Conservation (phyloP, 2,113 vertebrate genomes). For the Dendropsophus ebraccatus region DNA sequence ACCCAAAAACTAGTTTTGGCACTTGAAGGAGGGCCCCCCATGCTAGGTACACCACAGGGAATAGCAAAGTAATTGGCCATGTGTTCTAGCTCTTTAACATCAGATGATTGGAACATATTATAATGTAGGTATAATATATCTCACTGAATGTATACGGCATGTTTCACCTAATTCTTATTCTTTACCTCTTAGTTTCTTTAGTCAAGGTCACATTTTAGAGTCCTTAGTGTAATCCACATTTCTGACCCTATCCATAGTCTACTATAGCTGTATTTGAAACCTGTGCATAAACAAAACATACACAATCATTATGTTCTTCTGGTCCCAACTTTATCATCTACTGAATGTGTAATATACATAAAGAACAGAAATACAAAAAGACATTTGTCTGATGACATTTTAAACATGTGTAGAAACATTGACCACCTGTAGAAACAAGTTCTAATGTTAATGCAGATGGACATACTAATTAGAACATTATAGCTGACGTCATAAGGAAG, state of each 20-base stretch:
- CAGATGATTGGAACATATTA: not conserved
- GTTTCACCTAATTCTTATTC: not conserved
- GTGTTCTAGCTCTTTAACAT: not conserved
- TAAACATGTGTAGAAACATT: constrained; percentile 59
- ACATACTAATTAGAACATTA: constrained; percentile 59
- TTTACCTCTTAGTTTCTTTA: not conserved
- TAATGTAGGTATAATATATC: too few relatives aligned
- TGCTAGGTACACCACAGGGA: not conserved
- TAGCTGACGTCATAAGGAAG: constrained; percentile 57
- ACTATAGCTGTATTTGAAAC: not conserved
- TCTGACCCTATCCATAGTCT: not conserved
- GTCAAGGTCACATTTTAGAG: not conserved
- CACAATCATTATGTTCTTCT: constrained; percentile 17
- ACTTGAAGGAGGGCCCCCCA: not conserved
- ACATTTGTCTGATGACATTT: constrained; percentile 57
- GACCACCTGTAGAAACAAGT: constrained; percentile 58
- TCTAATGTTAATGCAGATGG: constrained; percentile 60
- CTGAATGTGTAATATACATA: constrained; percentile 50
- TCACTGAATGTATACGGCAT: not conserved
- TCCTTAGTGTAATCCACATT: not conserved
- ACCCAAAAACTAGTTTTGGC: not conserved
- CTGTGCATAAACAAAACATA: constrained; percentile 11
- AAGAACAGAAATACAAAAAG: constrained; percentile 54
- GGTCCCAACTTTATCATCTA: constrained; percentile 47
- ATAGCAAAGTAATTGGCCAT: not conserved